These are phyloP conservation scores for Bufotes viridis DNA, from an alignment of 2,797 vertebrate genomes.

Conservation along the genomic window DNA sequence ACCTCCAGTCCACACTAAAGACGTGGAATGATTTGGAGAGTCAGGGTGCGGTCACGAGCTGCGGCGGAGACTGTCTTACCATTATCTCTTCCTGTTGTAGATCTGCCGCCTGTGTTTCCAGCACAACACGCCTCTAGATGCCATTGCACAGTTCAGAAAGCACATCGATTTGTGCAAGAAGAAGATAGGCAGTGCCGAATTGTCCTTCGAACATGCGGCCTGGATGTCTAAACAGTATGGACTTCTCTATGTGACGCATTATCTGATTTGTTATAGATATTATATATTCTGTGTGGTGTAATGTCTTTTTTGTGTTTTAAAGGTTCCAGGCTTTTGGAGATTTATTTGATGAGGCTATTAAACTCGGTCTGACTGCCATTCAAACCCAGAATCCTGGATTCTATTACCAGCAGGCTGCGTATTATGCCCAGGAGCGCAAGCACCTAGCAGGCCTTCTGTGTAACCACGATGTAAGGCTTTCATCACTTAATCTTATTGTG, in stretches of 20 bases:
- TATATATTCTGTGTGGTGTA: constrained; percentile 44
- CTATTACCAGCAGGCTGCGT: constrained; percentile 97
- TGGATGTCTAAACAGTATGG: constrained; percentile 99
- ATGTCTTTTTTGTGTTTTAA: not conserved
- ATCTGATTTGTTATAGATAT: not conserved
- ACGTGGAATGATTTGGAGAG: too few species aligned
- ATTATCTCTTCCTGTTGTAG: constrained; percentile 68
- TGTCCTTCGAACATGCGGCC: constrained; percentile 93
- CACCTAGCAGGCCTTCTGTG: constrained; percentile 83
- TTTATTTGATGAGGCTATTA: constrained; percentile 98
- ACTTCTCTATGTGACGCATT: not conserved
- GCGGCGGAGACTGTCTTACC: not conserved
- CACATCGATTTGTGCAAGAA: constrained; percentile 97
- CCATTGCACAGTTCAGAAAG: constrained; percentile 96
- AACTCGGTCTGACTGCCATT: constrained; percentile 94
- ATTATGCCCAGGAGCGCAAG: constrained; percentile 93
- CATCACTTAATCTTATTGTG: not conserved
- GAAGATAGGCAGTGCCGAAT: constrained; percentile 93
- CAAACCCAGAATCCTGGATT: constrained; percentile 99
- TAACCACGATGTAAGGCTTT: constrained; percentile 78
- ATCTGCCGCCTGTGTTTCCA: constrained; percentile 98
- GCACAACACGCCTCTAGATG: constrained; percentile 95
- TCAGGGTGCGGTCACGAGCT: too few species aligned
- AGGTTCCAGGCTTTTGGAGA: constrained; percentile 98
- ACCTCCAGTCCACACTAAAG: too few species aligned